Conservation (phyloP, 1,140 invertebrate genomes). For the Zophobas atratus region DNA sequence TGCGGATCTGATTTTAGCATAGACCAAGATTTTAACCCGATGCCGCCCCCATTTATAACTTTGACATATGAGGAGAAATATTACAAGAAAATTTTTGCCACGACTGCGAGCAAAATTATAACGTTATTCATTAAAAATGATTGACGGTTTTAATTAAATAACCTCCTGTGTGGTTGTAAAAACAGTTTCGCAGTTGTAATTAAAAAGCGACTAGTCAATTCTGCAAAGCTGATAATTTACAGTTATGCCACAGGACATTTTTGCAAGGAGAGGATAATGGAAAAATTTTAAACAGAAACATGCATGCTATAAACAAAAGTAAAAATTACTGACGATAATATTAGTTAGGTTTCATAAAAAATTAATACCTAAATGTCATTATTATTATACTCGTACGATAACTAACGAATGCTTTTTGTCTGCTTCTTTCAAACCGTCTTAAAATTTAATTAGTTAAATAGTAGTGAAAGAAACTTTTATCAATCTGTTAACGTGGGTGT, state of each 20-base stretch:
- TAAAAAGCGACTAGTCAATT: conserved; percentile 25
- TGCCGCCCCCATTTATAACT: conserved; percentile 29
- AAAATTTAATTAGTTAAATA: too few relatives aligned
- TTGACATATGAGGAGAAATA: conserved; percentile 25
- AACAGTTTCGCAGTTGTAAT: conserved; percentile 4
- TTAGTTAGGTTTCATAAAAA: too few relatives aligned
- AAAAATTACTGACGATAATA: too few relatives aligned
- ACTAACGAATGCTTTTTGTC: too few relatives aligned
- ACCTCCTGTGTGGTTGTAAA: conserved; percentile 18
- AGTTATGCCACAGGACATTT: neutral
- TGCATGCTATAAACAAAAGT: too few relatives aligned
- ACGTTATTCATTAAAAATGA: conserved; percentile 24
- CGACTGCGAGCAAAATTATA: neutral
- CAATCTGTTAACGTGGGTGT: too few relatives aligned
- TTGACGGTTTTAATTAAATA: conserved; percentile 34
- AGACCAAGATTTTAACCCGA: conserved; percentile 43
- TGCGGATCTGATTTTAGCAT: conserved; percentile 57
- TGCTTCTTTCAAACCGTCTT: too few relatives aligned
- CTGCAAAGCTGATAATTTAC: conserved; percentile 12
- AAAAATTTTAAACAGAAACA: too few relatives aligned
- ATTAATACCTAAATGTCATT: too few relatives aligned
- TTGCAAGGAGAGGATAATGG: neutral
- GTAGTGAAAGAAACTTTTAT: too few relatives aligned
- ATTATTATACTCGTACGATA: too few relatives aligned
- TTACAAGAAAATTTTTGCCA: conserved; percentile 20